phyloP scores from a whole-genome alignment of 2,113 vertebrate species.

The Rallus limicola region DNA sequence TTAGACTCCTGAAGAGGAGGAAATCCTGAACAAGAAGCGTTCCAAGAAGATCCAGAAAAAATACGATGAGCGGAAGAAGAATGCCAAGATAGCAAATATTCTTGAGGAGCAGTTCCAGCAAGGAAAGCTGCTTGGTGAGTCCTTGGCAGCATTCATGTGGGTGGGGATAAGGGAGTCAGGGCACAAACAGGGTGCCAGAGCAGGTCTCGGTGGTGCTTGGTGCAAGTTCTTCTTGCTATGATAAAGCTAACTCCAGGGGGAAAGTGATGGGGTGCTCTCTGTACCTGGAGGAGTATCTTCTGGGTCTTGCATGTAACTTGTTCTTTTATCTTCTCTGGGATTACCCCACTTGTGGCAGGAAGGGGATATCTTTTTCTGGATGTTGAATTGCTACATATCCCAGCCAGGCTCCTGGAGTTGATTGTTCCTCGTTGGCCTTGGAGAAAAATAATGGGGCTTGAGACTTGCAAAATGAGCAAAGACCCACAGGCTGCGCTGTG shows the following conservation, averaged over 20 bases:
- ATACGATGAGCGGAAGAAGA: conserved; percentile 92
- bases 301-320: not conserved
- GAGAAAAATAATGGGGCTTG: not conserved
- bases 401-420: not conserved
- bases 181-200: not conserved
- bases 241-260: not conserved
- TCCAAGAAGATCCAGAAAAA: conserved; percentile 99
- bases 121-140: conserved; percentile 95
- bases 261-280: not conserved
- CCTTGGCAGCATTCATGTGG: not conserved
- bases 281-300: not conserved
- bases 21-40: conserved; percentile 95
- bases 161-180: not conserved
- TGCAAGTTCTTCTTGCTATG: accelerated
- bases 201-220: not conserved
- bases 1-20: conserved; percentile 96
- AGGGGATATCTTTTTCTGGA: not conserved
- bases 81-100: conserved; percentile 90
- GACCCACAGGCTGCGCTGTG: accelerated
- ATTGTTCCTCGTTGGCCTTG: not conserved
- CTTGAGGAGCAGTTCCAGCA: conserved; percentile 97
- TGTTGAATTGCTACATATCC: not conserved
- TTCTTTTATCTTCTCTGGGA: not conserved
- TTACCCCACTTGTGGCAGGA: not conserved
- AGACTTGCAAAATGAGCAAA: not conserved